phyloP scores from a whole-genome alignment of 1,140 invertebrate species.

The Nymphalis io region DNA sequence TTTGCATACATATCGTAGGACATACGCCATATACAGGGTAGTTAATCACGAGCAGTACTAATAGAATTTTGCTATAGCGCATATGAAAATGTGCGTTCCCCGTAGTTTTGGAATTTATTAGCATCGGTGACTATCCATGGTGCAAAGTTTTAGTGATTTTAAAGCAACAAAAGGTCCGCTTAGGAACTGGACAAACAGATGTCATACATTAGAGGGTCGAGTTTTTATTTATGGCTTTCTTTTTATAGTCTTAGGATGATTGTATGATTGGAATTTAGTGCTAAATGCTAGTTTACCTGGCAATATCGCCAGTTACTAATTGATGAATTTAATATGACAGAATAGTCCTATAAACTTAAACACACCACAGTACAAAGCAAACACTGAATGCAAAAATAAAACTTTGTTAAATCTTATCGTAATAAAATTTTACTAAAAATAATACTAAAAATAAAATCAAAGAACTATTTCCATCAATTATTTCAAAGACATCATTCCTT shows the following conservation, averaged over 20 bases:
- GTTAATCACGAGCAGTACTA: constrained; percentile 36
- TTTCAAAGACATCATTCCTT: too few species aligned
- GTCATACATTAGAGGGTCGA: constrained; percentile 32
- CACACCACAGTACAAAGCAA: too few species aligned
- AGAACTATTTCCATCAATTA: too few species aligned
- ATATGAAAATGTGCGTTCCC: constrained; percentile 70
- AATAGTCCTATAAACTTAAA: too few species aligned
- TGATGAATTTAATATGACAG: too few species aligned
- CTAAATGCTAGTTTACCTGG: background rate
- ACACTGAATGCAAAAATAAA: too few species aligned
- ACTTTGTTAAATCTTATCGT: too few species aligned
- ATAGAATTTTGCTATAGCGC: constrained; percentile 69
- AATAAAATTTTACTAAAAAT: too few species aligned
- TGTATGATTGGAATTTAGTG: background rate
- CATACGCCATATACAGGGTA: constrained; percentile 42
- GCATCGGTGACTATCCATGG: constrained; percentile 57
- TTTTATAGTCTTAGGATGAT: constrained; percentile 8
- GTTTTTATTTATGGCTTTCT: constrained; percentile 24
- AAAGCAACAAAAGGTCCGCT: constrained; percentile 48
- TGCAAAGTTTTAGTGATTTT: constrained; percentile 65
- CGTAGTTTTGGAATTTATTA: constrained; percentile 73
- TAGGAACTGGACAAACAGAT: constrained; percentile 55
- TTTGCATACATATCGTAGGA: constrained; percentile 34
- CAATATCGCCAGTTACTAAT: too few species aligned
- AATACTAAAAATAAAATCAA: too few species aligned